Evolutionary conservation across 2,797 vertebrate species (phyloP).

Genomic region (Denticeps clupeoides): DNA sequence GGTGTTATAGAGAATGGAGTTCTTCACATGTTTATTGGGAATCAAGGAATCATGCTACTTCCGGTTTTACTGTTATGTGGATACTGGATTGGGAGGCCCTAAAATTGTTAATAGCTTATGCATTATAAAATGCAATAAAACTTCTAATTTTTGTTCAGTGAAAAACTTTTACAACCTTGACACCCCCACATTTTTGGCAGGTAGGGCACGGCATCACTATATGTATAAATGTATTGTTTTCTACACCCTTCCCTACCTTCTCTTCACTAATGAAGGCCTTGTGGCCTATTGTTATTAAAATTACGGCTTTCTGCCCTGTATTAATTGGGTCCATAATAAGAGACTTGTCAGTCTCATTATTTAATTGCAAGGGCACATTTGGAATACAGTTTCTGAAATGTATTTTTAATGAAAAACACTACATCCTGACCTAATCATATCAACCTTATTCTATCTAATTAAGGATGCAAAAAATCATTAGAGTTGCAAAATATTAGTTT

Average conservation of each 20-base stretch:
- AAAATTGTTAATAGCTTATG: too few relatives aligned
- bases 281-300: slow-evolving; percentile 93
- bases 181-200: not conserved
- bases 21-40: too few relatives aligned
- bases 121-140: too few relatives aligned
- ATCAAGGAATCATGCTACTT: too few relatives aligned
- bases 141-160: too few relatives aligned
- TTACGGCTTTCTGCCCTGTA: slow-evolving; percentile 82
- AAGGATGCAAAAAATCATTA: slow-evolving; percentile 99
- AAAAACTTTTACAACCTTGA: too few relatives aligned
- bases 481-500: slow-evolving; percentile 99
- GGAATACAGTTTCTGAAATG: slow-evolving; percentile 96
- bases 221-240: slow-evolving; percentile 36
- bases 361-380: slow-evolving; percentile 98
- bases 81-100: too few relatives aligned
- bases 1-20: too few relatives aligned
- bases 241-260: slow-evolving; percentile 38
- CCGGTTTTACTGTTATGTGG: too few relatives aligned
- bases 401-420: slow-evolving; percentile 99
- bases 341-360: slow-evolving; percentile 90
- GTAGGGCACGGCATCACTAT: not conserved
- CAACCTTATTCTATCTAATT: slow-evolving; percentile 99
- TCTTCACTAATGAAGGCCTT: slow-evolving; percentile 80
- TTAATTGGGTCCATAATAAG: slow-evolving; percentile 98
- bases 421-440: slow-evolving; percentile 99